These are phyloP conservation scores for Papilio gigon DNA, from an alignment of 2,888 invertebrate genomes.

Conservation along the genomic window DNA sequence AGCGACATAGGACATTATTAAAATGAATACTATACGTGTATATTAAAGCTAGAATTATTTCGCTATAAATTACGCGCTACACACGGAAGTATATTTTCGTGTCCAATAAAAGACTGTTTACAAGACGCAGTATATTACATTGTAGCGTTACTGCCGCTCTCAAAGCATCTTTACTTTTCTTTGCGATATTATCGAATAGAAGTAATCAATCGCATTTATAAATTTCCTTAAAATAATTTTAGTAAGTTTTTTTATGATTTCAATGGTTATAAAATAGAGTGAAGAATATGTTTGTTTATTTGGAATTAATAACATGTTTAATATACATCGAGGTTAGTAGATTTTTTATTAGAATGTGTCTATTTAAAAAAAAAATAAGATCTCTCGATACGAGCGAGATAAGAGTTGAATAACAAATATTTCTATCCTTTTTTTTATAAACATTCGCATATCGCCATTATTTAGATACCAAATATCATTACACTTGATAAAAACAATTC, in stretches of 20 bases:
- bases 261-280: too few relatives aligned
- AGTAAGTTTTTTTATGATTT: background rate
- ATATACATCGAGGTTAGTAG: too few relatives aligned
- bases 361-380: too few relatives aligned
- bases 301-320: too few relatives aligned
- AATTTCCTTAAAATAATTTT: background rate
- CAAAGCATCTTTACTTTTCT: constrained; percentile 34
- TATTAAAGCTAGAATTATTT: constrained; percentile 45
- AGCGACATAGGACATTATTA: background rate
- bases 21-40: constrained; percentile 40
- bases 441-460: too few relatives aligned
- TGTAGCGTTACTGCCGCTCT: constrained; percentile 29
- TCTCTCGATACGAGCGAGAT: too few relatives aligned
- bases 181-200: constrained; percentile 27
- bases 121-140: constrained; percentile 29
- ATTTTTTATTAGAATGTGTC: too few relatives aligned
- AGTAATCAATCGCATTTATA: constrained; percentile 9
- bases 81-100: constrained; percentile 32
- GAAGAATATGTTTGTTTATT: too few relatives aligned
- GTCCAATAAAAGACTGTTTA: constrained; percentile 33
- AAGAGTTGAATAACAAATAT: too few relatives aligned
- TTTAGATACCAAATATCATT: too few relatives aligned
- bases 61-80: constrained; percentile 21
- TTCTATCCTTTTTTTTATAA: too few relatives aligned
- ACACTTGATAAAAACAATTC: too few relatives aligned